Percentiles rank a stretch among this genome's conserved stretches.
These are phyloP conservation scores for Drosophila planitibia DNA, from an alignment of 2,888 invertebrate genomes.

Conservation along the genomic window DNA sequence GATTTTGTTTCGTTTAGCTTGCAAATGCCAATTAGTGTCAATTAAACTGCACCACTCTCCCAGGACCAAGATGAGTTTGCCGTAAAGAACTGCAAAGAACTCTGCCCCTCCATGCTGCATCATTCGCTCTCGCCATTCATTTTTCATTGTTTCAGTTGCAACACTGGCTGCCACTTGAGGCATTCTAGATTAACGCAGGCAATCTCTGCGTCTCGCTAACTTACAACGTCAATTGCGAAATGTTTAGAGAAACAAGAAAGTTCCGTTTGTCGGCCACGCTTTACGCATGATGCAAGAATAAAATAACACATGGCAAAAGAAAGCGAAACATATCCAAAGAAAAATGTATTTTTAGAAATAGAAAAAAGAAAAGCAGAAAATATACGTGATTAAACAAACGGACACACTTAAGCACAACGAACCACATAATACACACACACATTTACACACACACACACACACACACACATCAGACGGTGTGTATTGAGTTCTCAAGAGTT, in stretches of 20 bases:
- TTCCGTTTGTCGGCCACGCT: slow-evolving; percentile 31
- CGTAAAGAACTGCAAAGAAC: background rate
- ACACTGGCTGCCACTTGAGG: slow-evolving; percentile 31
- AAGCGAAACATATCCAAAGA: slow-evolving; percentile 52
- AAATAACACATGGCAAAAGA: slow-evolving; percentile 24
- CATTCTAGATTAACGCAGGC: slow-evolving; percentile 40
- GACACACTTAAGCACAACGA: slow-evolving; percentile 54
- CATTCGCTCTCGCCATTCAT: background rate
- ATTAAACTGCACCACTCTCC: slow-evolving; percentile 47
- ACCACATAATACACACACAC: slow-evolving; percentile 4
- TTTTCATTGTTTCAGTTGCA: background rate
- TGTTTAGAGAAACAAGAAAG: slow-evolving; percentile 55
- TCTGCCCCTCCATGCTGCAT: background rate
- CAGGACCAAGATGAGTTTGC: background rate
- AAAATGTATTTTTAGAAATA: slow-evolving; percentile 49
- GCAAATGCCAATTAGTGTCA: slow-evolving; percentile 65
- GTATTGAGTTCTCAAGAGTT: slow-evolving; percentile 19
- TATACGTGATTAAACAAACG: slow-evolving; percentile 65
- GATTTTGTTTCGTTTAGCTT: slow-evolving; percentile 25
- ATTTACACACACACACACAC: background rate
- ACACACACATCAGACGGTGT: background rate
- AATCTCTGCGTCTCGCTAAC: slow-evolving; percentile 24
- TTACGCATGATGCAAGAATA: slow-evolving; percentile 59
- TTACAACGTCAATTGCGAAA: slow-evolving; percentile 62
- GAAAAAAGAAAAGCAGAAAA: slow-evolving; percentile 9